Conservation (phyloP, 1,140 invertebrate genomes). For the Calycopis cecrops region DNA sequence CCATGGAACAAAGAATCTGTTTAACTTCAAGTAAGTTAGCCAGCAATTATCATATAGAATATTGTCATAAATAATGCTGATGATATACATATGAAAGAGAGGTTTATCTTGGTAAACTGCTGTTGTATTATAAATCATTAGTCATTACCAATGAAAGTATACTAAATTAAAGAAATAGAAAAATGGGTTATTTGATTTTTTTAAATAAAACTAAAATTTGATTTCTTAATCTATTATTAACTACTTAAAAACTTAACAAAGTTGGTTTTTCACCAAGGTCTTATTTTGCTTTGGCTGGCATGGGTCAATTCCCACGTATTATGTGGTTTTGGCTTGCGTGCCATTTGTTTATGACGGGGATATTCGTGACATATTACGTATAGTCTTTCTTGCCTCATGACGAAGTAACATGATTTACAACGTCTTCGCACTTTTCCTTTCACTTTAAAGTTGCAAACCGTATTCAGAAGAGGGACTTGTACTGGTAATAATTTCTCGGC, state of each 20-base stretch:
- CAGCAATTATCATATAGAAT: too few relatives aligned
- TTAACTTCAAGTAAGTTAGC: too few relatives aligned
- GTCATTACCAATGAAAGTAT: too few relatives aligned
- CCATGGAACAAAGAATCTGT: too few relatives aligned
- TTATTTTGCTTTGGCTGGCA: conserved; percentile 78
- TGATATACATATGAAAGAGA: too few relatives aligned
- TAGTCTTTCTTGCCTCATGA: conserved; percentile 79
- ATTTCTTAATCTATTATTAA: background rate
- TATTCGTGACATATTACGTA: conserved; percentile 85
- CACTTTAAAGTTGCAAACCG: conserved; percentile 53
- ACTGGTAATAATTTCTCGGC: conserved; percentile 38
- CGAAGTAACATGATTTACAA: conserved; percentile 86
- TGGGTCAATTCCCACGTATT: conserved; percentile 84
- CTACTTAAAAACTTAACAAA: background rate
- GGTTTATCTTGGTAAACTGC: too few relatives aligned
- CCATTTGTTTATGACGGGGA: conserved; percentile 87
- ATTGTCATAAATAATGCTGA: too few relatives aligned
- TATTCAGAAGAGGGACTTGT: conserved; percentile 36
- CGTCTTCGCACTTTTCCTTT: conserved; percentile 63
- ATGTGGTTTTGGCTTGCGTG: conserved; percentile 77
- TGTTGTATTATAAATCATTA: too few relatives aligned
- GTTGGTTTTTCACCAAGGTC: conserved; percentile 72
- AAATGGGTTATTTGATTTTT: too few relatives aligned
- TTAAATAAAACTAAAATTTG: too few relatives aligned
- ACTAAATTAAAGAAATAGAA: too few relatives aligned